A percentile compares a stretch with the other conserved stretches of the same genome.
phyloP scores from a whole-genome alignment of 2,888 invertebrate species.

The Cryptocheilus praepositus region DNA sequence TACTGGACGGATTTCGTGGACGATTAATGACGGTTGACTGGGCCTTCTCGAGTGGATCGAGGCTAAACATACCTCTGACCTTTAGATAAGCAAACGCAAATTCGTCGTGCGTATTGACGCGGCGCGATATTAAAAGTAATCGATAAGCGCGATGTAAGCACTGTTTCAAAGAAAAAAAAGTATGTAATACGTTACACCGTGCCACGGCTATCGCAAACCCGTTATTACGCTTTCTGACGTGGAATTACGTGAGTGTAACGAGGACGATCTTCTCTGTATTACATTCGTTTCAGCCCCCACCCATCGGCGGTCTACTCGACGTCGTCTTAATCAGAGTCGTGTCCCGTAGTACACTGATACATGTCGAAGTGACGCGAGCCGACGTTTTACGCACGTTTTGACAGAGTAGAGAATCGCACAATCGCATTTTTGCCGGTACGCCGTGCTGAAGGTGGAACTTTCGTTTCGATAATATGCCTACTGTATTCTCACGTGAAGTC shows the following conservation, averaged over 20 bases:
- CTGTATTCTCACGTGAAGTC: no score
- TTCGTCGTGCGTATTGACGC: background rate
- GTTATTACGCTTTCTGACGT: conserved; percentile 20
- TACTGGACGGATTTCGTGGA: no score
- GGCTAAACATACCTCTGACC: conserved; percentile 49
- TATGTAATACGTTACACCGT: conserved; percentile 4
- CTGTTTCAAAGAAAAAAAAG: conserved; percentile 1
- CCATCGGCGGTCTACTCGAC: no score
- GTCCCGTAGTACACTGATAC: no score
- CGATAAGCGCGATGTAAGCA: conserved; percentile 18
- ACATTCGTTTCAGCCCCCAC: no score
- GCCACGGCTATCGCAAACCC: conserved; percentile 13
- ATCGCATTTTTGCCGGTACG: no score
- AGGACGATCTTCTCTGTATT: background rate
- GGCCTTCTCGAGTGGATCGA: conserved; percentile 51
- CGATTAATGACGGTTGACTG: conserved; percentile 3
- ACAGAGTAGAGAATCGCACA: no score
- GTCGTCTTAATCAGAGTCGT: no score
- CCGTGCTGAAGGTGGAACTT: no score
- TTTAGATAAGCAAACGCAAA: conserved; percentile 22
- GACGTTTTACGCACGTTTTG: no score
- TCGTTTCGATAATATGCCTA: no score
- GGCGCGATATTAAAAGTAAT: conserved; percentile 6
- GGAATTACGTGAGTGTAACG: background rate
- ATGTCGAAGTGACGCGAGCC: no score